Base-by-base conservation (phyloP, 2,888 invertebrate species). In the Hesperia comma region DNA sequence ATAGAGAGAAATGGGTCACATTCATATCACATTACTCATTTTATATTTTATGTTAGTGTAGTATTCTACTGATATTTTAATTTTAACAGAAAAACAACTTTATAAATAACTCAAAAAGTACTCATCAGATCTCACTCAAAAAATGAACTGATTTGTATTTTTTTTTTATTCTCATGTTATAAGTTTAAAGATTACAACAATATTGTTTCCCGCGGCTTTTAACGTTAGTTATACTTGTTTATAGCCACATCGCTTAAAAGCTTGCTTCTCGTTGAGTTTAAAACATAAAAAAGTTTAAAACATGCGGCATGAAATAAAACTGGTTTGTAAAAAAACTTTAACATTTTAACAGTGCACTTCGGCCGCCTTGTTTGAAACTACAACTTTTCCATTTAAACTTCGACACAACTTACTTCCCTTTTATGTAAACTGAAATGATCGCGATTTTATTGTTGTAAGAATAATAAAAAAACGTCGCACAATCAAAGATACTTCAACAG, bases 301-400 rank as follows among this genome's bases (percentile, higher is more conserved):
- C 61, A 67, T 68, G 69, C 68, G 61, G 67, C 71, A 70, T 71
- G 71, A 71, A 68, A 72, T 68, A 70, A 71, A 68, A 61, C 61
- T 55, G 68, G 71, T 74, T 71, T 71, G 69, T 72, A 74, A 71
- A 72, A 78, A 77, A 75, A 79, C 77, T 78, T 81, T 74, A 78
- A 81, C 82, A 83, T 82, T 84, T 84, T 79, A 83, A 78, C 83
- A 79, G 79, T 79, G 82, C 80, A 80, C 79, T 80, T 74, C 70
- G 68, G 77, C 79, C 73, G 77, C 83, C 80, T 84, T 81, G 81
- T 83, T 82, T 77, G 75, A 75, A 81, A 85, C 81, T 83, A 72
- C 78, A 87, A 87, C 85, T 87, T 87, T 88, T 85, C 82, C 84
- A 87, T 87, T 87, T 83, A 84, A 87, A 84, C 75, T 82, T 84